Evolutionary conservation across 2,113 vertebrate species (phyloP), one percentile per base, ranked within the genome.

Genomic region (Atlantisia rogersi): DNA sequence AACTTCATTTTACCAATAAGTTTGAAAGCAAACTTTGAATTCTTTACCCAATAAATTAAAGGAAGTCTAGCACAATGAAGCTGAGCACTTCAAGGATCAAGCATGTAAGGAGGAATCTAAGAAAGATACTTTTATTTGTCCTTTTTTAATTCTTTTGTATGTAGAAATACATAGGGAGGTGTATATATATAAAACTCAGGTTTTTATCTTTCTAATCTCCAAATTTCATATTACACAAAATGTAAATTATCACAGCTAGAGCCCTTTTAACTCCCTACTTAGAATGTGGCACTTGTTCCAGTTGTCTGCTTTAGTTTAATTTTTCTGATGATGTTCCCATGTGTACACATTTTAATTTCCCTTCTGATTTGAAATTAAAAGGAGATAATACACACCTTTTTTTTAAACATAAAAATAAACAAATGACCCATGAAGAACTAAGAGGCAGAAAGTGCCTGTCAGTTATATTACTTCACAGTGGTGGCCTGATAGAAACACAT

Each of bases 381-480:
- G 68, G 94, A 90, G 80, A 97, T 96, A 96, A 95, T 97, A 92
- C 93, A 96, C 87, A 91, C 91, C 44, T 46, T 46, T 53, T 89
- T 97, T 97, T 94, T 88, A 98, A 98, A 97, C 92, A 97, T 97
- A 97, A 98, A 98, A 98, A 96, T 98, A 98, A 98, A 97, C 95
- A 98, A 97, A 97, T 98, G 97, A 98, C 97, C 98, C 98, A 97
- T 98, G 97, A 98, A 98, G 90, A 95, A 96, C 98, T 92, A 97
- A 98, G 98, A 99, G 98, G 98, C 99, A 99, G 98, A 99, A 98
- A 99, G 98, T 99, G 98, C 98, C 98, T 99, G 98, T 99, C 99
- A 99, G 98, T 98, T 98, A 98, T 98, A 98, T 99, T 98, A 96
- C 98, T 99, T 99, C 98, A 98, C 97, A 94, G 46, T 67, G 89